A percentile compares a stretch with the other conserved stretches of the same genome.
phyloP scores from a whole-genome alignment of 2,113 vertebrate species.

The Oxygymnocypris stewartii region DNA sequence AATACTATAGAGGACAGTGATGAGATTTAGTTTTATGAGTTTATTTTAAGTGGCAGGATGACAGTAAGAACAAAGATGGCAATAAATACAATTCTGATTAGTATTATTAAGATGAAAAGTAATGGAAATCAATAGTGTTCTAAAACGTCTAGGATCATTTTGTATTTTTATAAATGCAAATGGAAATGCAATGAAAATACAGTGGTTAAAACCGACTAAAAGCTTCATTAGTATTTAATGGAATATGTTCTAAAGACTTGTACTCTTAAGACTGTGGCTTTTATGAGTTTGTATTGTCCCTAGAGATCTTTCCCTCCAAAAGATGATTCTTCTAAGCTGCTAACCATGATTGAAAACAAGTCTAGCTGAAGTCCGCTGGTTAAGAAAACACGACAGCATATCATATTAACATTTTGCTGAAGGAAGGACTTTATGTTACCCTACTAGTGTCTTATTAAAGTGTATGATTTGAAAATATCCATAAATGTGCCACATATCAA shows the following conservation, averaged over 20 bases:
- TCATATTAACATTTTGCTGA: slow-evolving; percentile 38
- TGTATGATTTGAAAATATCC: slow-evolving; percentile 10
- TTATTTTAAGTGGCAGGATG: neutral
- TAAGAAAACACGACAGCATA: slow-evolving; percentile 38
- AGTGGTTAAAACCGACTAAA: slow-evolving; percentile 46
- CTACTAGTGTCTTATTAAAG: neutral
- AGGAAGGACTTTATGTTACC: neutral
- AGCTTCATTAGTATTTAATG: slow-evolving; percentile 58
- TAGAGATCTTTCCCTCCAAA: slow-evolving; percentile 44
- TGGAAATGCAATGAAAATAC: slow-evolving; percentile 9
- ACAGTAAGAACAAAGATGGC: neutral
- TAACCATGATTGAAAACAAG: slow-evolving; percentile 35
- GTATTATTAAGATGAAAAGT: neutral
- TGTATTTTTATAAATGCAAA: slow-evolving; percentile 24
- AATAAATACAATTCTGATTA: neutral
- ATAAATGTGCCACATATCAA: neutral
- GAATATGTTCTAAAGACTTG: slow-evolving; percentile 49
- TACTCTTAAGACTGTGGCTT: slow-evolving; percentile 46
- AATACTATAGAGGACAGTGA: neutral
- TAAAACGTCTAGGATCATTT: neutral
- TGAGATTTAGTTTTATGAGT: neutral
- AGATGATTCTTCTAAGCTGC: slow-evolving; percentile 41
- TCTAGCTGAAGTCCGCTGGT: slow-evolving; percentile 25
- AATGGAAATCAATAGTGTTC: neutral
- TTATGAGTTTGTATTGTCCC: slow-evolving; percentile 53